Evolutionary conservation across 2,113 vertebrate species (phyloP), one percentile per base, ranked within the genome.

Genomic region (Anolis sagrei): DNA sequence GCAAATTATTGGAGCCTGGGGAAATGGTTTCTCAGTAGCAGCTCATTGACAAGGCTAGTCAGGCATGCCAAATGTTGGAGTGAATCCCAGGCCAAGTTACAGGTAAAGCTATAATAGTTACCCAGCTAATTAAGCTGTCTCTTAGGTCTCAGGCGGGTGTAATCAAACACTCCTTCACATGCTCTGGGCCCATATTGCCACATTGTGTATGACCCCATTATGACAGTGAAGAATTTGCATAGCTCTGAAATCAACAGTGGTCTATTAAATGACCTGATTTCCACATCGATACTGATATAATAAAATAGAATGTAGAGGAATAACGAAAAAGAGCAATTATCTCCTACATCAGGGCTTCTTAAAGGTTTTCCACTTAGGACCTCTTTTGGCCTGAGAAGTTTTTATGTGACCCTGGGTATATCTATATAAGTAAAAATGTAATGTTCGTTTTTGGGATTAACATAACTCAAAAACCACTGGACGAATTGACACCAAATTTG

Each of bases 221-320:
- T 14, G 58, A 19, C 25, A 68, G 44, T 29, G 51, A 75, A 19
- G 54, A 75, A 64, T 74, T 66, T 25, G 7, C 6, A 7, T 29
- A 66, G 54, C 3, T 2, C 64, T 49, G 5, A 49, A 62, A 34
- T 27, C 29, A 79, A 27, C 58, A 83, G 48, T 39, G 48, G 34
- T 27, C 58, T 48, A 36, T 61, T 7, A 74, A 36, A 9, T 75
- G 39, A 68, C 27, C 10, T 70, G 8, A 48, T 75, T 79, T 86
- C 83, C 34, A 44, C 10, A 91, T 86, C 10, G n/a, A 7, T 4
- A 83, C 70, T n/a, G 34, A 61, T 39, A n/a, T 58, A 72, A 58
- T 36, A 8, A 62, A 75, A 75, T 49, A 44, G 14, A 10, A 4
- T 49, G 49, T 32, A 49, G 62, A 81, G 14, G 13, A 21, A 79